phyloP scores from a whole-genome alignment of 2,888 invertebrate species.

The Hirtodrosophila cameraria region DNA sequence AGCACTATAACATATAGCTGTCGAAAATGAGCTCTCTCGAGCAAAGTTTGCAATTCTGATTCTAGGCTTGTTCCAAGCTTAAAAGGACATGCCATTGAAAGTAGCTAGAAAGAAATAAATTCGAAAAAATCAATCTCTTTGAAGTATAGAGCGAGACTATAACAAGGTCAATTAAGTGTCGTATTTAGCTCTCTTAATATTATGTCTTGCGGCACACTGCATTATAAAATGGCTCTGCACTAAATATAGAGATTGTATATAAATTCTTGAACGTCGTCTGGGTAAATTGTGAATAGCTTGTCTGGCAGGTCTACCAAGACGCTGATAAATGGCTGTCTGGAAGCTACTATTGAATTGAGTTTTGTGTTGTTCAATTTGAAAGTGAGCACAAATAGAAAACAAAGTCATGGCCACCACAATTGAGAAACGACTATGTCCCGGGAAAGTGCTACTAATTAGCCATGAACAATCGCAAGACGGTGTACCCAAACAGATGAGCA shows the following conservation, averaged over 20 bases:
- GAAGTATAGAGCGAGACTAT: too few species aligned
- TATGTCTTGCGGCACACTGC: constrained; percentile 1
- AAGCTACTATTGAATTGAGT: neutral
- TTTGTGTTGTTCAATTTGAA: constrained; percentile 32
- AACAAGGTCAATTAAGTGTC: too few species aligned
- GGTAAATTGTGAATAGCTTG: constrained; percentile 7
- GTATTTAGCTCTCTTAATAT: neutral
- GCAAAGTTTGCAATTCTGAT: too few species aligned
- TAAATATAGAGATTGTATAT: neutral
- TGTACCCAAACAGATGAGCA: neutral
- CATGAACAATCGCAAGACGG: constrained; percentile 42
- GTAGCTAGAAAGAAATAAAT: too few species aligned
- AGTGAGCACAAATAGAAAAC: constrained; percentile 52
- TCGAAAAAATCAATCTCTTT: too few species aligned
- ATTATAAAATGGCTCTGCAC: neutral
- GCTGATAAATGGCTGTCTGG: constrained; percentile 6
- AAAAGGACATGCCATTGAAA: too few species aligned
- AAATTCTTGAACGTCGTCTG: constrained; percentile 8
- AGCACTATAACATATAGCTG: too few species aligned
- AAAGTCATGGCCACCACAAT: constrained; percentile 58
- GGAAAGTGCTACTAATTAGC: constrained; percentile 59
- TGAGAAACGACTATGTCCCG: constrained; percentile 33
- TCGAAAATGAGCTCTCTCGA: too few species aligned
- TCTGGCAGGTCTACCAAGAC: neutral
- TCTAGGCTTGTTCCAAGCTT: too few species aligned